Conservation (phyloP, 1,140 invertebrate genomes). For the Bombus pyrosoma region DNA sequence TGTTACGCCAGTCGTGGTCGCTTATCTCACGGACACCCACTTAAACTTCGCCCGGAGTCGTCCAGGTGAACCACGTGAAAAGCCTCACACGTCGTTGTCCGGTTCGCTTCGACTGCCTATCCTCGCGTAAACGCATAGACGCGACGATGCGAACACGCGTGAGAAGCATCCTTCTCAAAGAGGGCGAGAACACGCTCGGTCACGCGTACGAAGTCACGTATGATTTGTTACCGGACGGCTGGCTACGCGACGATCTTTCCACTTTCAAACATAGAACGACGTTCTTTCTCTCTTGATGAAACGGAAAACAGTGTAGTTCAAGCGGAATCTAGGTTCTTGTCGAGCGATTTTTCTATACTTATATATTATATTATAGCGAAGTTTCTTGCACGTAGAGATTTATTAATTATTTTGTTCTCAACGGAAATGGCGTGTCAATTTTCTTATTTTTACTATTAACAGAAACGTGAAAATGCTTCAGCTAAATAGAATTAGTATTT, state of each 20-base stretch:
- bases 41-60: slow-evolving; percentile 72
- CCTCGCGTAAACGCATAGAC: slow-evolving; percentile 50
- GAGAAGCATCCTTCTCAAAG: neutral
- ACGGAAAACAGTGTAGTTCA: neutral
- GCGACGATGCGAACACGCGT: neutral
- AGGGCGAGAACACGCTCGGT: slow-evolving; percentile 2
- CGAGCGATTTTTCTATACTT: neutral
- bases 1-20: slow-evolving; percentile 74
- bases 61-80: slow-evolving; percentile 73
- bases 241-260: slow-evolving; percentile 1
- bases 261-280: neutral
- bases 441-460: neutral
- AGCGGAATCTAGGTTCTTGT: neutral
- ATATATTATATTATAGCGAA: neutral
- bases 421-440: neutral
- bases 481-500: neutral
- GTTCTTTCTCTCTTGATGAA: neutral
- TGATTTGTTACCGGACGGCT: slow-evolving; percentile 45
- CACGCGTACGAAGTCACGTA: slow-evolving; percentile 32
- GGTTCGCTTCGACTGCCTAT: slow-evolving; percentile 30
- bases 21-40: slow-evolving; percentile 80
- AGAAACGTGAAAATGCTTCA: neutral
- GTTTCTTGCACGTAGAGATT: neutral
- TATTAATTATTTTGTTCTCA: neutral
- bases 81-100: slow-evolving; percentile 76